phyloP scores from a whole-genome alignment of 2,797 vertebrate genomes.

The Lepus oiostolus region DNA sequence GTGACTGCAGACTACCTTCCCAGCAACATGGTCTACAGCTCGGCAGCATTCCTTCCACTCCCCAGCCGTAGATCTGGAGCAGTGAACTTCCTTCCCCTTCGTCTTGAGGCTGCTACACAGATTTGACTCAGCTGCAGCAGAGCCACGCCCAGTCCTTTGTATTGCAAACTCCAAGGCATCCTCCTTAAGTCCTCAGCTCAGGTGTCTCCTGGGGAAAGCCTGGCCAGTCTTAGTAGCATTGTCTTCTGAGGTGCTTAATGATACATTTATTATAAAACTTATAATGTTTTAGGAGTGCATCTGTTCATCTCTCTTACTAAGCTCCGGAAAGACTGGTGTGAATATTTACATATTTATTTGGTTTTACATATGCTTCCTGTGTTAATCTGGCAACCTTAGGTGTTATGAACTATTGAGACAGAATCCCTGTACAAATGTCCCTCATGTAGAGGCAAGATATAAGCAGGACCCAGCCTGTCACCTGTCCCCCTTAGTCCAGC shows the following conservation, averaged over 20 bases:
- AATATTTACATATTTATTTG: not conserved
- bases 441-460: too few relatives aligned
- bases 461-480: too few relatives aligned
- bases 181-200: not conserved
- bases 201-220: not conserved
- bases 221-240: not conserved
- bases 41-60: not conserved
- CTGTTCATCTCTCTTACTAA: constrained; percentile 3
- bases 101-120: not conserved
- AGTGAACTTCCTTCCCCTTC: not conserved
- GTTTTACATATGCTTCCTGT: not conserved
- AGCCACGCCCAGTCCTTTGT: not conserved
- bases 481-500: too few relatives aligned
- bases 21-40: not conserved
- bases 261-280: not conserved
- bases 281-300: constrained; percentile 27
- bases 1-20: not conserved
- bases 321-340: not conserved
- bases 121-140: not conserved
- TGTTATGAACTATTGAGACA: too few relatives aligned
- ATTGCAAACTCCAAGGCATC: not conserved
- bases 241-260: not conserved
- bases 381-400: too few relatives aligned
- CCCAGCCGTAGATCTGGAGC: not conserved
- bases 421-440: too few relatives aligned